Conservation (phyloP, 2,888 invertebrate species). For the Belgica antarctica region DNA sequence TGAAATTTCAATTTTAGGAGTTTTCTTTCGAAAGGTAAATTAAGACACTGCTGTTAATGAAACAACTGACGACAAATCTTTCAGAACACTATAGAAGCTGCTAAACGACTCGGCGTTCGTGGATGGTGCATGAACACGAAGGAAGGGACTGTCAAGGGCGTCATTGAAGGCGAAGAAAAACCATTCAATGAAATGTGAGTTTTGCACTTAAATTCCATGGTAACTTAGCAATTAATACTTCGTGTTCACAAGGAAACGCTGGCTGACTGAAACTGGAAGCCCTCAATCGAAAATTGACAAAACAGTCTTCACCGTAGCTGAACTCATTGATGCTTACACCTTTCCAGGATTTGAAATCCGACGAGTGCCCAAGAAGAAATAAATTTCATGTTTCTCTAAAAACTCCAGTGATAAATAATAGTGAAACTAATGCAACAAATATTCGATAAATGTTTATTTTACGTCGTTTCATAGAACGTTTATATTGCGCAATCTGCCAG, state of each 20-base stretch:
- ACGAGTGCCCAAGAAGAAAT: conserved; percentile 46
- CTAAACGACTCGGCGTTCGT: conserved; percentile 58
- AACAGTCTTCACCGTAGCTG: conserved; percentile 66
- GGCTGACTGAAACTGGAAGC: conserved; percentile 67
- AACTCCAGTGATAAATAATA: no score
- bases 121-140: conserved; percentile 71
- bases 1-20: conserved; percentile 51
- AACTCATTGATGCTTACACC: conserved; percentile 58
- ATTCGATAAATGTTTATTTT: no score
- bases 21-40: conserved; percentile 56
- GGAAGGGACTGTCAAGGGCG: conserved; percentile 63
- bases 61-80: background rate
- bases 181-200: conserved; percentile 61
- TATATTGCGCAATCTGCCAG: no score
- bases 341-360: conserved; percentile 58
- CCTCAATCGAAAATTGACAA: conserved; percentile 72
- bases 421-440: no score
- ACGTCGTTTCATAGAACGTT: no score
- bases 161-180: conserved; percentile 59
- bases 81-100: conserved; percentile 61
- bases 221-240: no score
- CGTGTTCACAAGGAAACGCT: conserved; percentile 52
- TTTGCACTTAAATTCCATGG: conserved; percentile 15
- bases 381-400: no score
- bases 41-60: conserved; percentile 14